phyloP scores from a whole-genome alignment of 2,113 vertebrate genomes.

The Loxodonta africana region DNA sequence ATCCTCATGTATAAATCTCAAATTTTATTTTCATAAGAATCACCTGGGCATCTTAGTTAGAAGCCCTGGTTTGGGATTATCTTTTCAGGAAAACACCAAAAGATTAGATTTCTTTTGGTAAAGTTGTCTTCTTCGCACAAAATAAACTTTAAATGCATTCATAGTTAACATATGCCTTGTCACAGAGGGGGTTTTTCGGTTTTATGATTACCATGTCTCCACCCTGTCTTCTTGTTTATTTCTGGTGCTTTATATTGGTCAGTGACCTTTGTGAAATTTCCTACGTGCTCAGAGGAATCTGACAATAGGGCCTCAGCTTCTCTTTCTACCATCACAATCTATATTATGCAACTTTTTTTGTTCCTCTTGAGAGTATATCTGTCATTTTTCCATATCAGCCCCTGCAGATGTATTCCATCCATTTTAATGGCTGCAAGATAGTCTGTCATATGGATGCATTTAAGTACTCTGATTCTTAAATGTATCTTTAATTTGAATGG shows the following conservation, averaged over 20 bases:
- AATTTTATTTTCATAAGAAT: too few species aligned
- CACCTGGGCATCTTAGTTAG: too few species aligned
- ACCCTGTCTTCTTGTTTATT: neutral
- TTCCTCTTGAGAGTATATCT: neutral
- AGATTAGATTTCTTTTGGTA: neutral
- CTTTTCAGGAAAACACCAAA: neutral
- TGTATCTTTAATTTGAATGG: slow-evolving; percentile 27
- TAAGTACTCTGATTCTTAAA: neutral
- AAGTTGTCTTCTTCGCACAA: neutral
- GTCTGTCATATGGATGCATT: neutral
- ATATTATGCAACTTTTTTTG: neutral
- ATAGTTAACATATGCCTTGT: neutral
- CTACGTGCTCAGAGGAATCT: neutral
- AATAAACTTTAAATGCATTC: neutral
- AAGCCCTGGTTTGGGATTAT: too few species aligned
- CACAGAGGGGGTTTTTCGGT: neutral
- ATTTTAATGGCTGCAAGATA: neutral
- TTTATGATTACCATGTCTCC: neutral
- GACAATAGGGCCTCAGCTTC: neutral
- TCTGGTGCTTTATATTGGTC: neutral
- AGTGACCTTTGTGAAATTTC: neutral
- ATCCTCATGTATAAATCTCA: too few species aligned
- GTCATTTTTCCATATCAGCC: neutral
- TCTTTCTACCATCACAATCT: neutral
- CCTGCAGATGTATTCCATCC: neutral